These are phyloP conservation scores for Pollenia amentaria DNA, from an alignment of 2,888 invertebrate genomes.

Conservation along the genomic window DNA sequence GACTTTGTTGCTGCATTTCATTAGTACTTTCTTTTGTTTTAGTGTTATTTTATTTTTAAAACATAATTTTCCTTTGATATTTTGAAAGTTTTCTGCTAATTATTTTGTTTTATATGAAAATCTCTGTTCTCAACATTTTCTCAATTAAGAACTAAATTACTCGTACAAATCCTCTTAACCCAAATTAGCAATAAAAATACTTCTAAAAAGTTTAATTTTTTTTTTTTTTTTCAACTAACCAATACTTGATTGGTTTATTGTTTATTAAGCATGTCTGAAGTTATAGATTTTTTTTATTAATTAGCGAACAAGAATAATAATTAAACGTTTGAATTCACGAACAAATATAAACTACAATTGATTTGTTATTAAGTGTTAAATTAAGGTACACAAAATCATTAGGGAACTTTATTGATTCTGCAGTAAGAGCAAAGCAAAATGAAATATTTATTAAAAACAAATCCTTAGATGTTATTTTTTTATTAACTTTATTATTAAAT, in stretches of 20 bases:
- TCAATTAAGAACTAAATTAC: conserved; percentile 25
- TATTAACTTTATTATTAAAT: no score
- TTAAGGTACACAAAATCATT: neutral
- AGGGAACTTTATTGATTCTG: no score
- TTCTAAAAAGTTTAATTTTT: conserved; percentile 25
- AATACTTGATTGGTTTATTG: conserved; percentile 60
- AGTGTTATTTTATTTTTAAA: neutral
- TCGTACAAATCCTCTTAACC: conserved; percentile 57
- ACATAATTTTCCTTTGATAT: conserved; percentile 42
- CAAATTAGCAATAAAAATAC: conserved; percentile 37
- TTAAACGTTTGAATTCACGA: conserved; percentile 13
- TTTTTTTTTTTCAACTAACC: conserved; percentile 25
- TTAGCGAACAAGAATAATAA: neutral
- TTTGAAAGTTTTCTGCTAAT: conserved; percentile 24
- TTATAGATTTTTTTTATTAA: conserved; percentile 36
- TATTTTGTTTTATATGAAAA: conserved; percentile 12
- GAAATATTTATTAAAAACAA: neutral
- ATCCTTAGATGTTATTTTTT: no score
- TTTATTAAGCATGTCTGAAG: conserved; percentile 64
- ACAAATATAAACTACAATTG: conserved; percentile 8
- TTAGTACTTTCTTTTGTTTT: neutral
- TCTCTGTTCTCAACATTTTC: neutral
- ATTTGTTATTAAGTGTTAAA: conserved; percentile 14
- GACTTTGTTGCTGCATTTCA: conserved; percentile 18
- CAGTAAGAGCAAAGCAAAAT: neutral